These are phyloP conservation scores for Semnornis frantzii DNA, from an alignment of 2,113 vertebrate species.

Conservation along the genomic window DNA sequence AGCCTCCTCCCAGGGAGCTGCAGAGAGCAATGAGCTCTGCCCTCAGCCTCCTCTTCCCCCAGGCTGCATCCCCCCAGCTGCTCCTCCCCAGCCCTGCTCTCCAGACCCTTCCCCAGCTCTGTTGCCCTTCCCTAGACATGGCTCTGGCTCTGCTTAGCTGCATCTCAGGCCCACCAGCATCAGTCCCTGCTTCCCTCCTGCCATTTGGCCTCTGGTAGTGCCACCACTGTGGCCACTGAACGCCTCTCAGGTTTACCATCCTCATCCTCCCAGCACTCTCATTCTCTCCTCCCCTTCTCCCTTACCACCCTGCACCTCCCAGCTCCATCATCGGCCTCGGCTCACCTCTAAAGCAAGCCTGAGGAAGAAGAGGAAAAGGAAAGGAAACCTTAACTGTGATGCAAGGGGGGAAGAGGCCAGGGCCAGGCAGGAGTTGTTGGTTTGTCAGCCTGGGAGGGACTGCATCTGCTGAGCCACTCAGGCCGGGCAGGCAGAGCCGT, in stretches of 20 bases:
- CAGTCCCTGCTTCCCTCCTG: background rate
- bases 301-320: background rate
- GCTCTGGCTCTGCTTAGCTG: background rate
- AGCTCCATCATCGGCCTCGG: rapidly evolving
- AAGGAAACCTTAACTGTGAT: background rate
- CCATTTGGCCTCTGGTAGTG: background rate
- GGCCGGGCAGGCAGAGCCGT: background rate
- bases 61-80: too few species aligned
- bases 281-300: too few species aligned
- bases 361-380: background rate
- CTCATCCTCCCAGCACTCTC: background rate
- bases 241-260: background rate
- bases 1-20: too few species aligned
- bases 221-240: background rate
- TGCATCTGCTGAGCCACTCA: rapidly evolving
- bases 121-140: background rate
- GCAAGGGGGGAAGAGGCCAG: rapidly evolving
- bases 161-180: background rate
- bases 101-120: too few species aligned
- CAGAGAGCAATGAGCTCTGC: too few species aligned
- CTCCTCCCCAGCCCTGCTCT: too few species aligned
- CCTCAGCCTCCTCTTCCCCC: too few species aligned
- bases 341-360: background rate
- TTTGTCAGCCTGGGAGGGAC: background rate
- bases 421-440: background rate